Base-by-base conservation (phyloP, 1,140 invertebrate species). In the Aricia agestis region DNA sequence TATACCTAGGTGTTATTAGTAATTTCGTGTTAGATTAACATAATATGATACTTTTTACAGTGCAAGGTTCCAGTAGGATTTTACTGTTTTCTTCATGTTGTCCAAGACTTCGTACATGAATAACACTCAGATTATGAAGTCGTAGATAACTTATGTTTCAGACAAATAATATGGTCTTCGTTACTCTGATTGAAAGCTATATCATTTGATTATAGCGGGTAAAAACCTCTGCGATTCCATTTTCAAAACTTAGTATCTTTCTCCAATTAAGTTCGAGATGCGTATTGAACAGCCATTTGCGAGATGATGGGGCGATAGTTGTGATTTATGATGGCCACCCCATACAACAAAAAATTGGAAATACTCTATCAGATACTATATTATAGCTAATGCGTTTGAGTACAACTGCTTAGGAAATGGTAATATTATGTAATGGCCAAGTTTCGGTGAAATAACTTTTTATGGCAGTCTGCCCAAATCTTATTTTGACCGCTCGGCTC, bases 281-380 rank as follows among this genome's bases (percentile, higher is more conserved):
- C 15, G 59, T 63, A 63, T 63, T 63, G 59, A 63, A 63, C 17
- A 19, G 6, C 59, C 59, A 63, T 63, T 63, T 9, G 19, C 10
- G 18, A 63, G 59, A 63, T 63, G 59, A 63, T 25, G 59, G 59
- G 59, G 59, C 17, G 59, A 63, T 63, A 63, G 18, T 63, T 25
- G 59, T 63, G 59, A 63, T 63, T 19, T 63, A 63, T 63, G 59
- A 11, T 11, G 59, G 45, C 11, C 10, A 15, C 45, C 45, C 45
- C 45, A 52, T 52, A 15, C 45, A 52, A 52, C 45, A 52, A 52
- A 52, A 52, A 52, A 52, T 52, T 52, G 45, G 45, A 52, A 52
- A 52, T 52, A 52, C 45, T 52, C 45, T 52, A 52, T 52, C 45
- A 52, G 45, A 52, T 52, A 52, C 11, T 52, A 52, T 52, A 52